These are phyloP conservation scores for Myioborus miniatus DNA, from an alignment of 2,797 vertebrate species.

Conservation along the genomic window DNA sequence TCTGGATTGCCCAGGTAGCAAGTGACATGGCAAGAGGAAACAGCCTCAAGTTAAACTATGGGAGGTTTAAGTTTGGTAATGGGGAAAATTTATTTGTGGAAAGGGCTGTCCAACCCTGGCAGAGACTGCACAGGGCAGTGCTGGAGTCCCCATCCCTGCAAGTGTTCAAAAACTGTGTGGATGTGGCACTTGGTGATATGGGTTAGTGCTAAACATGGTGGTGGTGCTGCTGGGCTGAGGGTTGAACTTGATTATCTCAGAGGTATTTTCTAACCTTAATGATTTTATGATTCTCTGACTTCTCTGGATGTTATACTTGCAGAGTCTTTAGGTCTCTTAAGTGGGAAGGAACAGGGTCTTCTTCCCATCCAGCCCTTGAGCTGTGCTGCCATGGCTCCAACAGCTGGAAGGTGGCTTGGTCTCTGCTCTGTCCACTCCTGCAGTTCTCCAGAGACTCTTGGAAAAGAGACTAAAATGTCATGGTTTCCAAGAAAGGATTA, in stretches of 20 bases:
- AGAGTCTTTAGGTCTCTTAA: neutral
- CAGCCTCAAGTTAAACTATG: neutral
- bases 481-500: neutral
- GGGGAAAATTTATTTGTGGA: neutral
- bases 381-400: rapidly evolving
- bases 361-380: neutral
- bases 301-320: neutral
- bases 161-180: neutral
- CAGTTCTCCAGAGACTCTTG: neutral
- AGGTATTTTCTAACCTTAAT: neutral
- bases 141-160: neutral
- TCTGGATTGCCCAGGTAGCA: neutral
- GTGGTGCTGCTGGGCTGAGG: neutral
- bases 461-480: neutral
- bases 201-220: neutral
- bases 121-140: neutral
- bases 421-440: neutral
- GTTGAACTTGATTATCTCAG: neutral
- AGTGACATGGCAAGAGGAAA: neutral
- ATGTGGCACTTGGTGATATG: neutral
- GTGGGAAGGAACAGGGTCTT: neutral
- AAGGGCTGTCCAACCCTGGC: neutral
- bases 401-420: neutral
- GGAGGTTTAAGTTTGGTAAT: neutral
- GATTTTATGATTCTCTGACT: neutral